Base-by-base conservation (phyloP, 2,797 vertebrate genomes). In the Coregonus suidteri region DNA sequence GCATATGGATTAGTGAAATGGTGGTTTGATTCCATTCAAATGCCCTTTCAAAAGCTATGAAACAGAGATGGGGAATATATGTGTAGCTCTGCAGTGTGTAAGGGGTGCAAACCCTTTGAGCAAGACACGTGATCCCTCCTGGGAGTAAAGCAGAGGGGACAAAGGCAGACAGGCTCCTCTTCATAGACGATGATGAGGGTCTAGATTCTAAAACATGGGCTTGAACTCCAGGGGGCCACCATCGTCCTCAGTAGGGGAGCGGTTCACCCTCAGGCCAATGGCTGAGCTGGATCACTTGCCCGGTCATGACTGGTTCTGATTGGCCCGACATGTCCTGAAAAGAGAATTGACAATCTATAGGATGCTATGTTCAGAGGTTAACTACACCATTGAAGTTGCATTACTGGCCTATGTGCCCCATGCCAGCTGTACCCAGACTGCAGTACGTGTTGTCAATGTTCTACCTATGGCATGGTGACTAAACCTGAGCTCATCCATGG, bases 311-410 rank as follows among this genome's bases (percentile, higher is more conserved):
- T 64, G 80, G 87, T 79, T 80, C 83, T 82, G n/a, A 77, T 52
- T 18, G 74, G 79, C 75, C 53, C 76, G 81, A 83, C 52, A 20
- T 65, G 81, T 86, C 69, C 81, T 81, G 87, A 82, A 80, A 75
- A 88, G 87, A 80, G 52, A 79, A 81, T 76, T 52, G 83, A 79
- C 87, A 72, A 14, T 83, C 87, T 86, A 83, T 80, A 78, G 73
- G 79, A 59, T 15, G 72, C 85, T 81, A 81, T 73, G 78, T 84
- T 90, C 90, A 91, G 90, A 91, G 91, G 90, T 91, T 91, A 90
- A 91, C 87, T 85, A 81, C 77, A 37, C 89, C 30, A 85, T 91
- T 90, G 88, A 66, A 84, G 81, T 76, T 75, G 74, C 78, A 20
- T 83, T 30, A 5, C 6, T 13, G 20, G 16, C 35, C 69, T 54